Conservation (phyloP, 2,888 invertebrate species). For the Volucella inanis region DNA sequence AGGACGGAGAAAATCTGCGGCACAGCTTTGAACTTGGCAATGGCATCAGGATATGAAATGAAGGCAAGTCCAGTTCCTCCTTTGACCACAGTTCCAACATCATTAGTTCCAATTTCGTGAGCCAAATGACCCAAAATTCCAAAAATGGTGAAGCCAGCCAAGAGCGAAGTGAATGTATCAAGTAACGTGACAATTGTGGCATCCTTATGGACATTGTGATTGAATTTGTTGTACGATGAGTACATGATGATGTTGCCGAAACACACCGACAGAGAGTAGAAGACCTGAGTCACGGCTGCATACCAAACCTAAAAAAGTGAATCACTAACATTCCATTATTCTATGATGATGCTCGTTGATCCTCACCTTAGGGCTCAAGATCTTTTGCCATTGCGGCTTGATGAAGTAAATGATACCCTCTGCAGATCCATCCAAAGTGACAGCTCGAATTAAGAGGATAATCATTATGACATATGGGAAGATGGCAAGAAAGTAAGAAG, state of each 20-base stretch:
- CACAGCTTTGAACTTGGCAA: conserved; percentile 84
- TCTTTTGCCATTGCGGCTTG: conserved; percentile 86
- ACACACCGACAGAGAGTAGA: conserved; percentile 86
- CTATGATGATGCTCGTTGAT: too few species aligned
- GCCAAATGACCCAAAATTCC: conserved; percentile 85
- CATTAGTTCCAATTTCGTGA: conserved; percentile 83
- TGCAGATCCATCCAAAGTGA: conserved; percentile 85
- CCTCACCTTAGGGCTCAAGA: conserved; percentile 85
- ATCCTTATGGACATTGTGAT: conserved; percentile 86
- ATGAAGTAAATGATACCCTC: conserved; percentile 87
- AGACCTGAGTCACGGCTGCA: conserved; percentile 87
- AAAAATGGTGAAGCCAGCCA: conserved; percentile 85
- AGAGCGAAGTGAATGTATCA: conserved; percentile 85
- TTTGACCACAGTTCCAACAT: conserved; percentile 84
- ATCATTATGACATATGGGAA: conserved; percentile 88
- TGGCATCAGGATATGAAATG: conserved; percentile 85
- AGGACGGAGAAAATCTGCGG: conserved; percentile 85
- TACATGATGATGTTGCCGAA: conserved; percentile 87
- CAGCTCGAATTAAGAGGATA: conserved; percentile 86
- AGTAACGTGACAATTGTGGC: conserved; percentile 85
- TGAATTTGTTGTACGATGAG: conserved; percentile 86
- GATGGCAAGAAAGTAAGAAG: conserved; percentile 89
- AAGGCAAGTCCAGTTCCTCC: conserved; percentile 85
- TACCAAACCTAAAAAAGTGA: conserved; percentile 84
- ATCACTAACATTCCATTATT: not conserved